Conservation (phyloP, 2,888 invertebrate species). For the Antheraea assamensis region DNA sequence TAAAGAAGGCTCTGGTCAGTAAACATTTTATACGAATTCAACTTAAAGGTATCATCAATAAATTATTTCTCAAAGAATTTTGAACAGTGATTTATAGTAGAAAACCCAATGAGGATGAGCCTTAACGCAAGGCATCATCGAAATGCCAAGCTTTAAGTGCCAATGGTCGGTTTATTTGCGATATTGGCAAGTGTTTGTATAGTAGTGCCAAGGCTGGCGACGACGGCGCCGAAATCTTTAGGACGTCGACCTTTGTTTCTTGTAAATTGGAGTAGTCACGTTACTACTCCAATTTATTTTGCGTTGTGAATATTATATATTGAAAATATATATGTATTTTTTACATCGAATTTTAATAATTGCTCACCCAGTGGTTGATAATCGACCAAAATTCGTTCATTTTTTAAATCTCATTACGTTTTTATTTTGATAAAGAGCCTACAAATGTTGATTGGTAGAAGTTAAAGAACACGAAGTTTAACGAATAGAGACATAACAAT, state of each 20-base stretch:
- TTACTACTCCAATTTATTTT: conserved; percentile 3
- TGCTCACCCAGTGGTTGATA: too few species aligned
- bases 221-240: conserved; percentile 60
- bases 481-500: not conserved
- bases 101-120: conserved; percentile 54
- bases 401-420: too few species aligned
- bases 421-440: too few species aligned
- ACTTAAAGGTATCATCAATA: not conserved
- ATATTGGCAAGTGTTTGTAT: conserved; percentile 69
- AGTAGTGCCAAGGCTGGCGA: conserved; percentile 68
- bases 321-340: not conserved
- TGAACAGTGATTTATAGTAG: conserved; percentile 41
- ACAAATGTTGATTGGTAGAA: too few species aligned
- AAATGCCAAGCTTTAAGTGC: conserved; percentile 70
- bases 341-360: too few species aligned
- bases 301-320: not conserved
- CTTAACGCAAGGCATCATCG: conserved; percentile 62
- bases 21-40: not conserved
- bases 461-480: too few species aligned
- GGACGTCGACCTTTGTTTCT: conserved; percentile 65
- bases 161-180: conserved; percentile 79
- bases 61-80: conserved; percentile 45
- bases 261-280: conserved; percentile 18
- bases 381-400: too few species aligned
- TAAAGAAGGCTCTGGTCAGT: too few species aligned